Base-by-base conservation (phyloP, 2,797 vertebrate species). In the Galago senegalensis region DNA sequence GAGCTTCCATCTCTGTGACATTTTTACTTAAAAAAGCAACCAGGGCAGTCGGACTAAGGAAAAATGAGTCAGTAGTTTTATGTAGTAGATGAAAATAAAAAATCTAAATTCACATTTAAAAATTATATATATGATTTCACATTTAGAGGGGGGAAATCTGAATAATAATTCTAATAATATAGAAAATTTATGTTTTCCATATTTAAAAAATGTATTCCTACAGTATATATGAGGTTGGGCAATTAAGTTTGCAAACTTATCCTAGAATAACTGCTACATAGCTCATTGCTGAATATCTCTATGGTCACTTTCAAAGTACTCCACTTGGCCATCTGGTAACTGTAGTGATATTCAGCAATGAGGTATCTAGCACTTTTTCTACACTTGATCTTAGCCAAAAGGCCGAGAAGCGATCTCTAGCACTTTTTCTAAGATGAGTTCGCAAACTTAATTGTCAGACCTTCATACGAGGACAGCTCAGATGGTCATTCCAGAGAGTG, bases 51-150 rank as follows among this genome's bases (percentile, higher is more conserved):
- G 9, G 67, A 88, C 49, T 87, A 60, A 77, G n/a, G 65, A 79
- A 94, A 87, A 87, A 79, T 16, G 11, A 76, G 53, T 2, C 37
- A 77, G 65, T 34, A 72, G 5, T 40, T 81, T 94, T 65, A 90
- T 29, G 77, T 12, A 81, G 8, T n/a, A 90, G 76, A 34, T 2
- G 1, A 86, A 86, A 70, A 88, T 69, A 46, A 72, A 88, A 76
- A 82, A 85, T 31, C 58, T n/a, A 84, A 75, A 49, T 8, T 87
- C 46, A 84, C 12, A 18, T 60, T 76, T 80, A 21, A 96, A 96
- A 60, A 67, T 37, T 75, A 17, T 80, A 80, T 83, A 77, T 93
- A 34, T 49, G 21, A 21, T 21, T 83, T 92, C 40, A 76, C 4
- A 16, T 4, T 77, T 25, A 46, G 37, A 29, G 25, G 75, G 25